phyloP scores from a whole-genome alignment of 2,888 invertebrate species.

The Disparrhopalites patrizii region DNA sequence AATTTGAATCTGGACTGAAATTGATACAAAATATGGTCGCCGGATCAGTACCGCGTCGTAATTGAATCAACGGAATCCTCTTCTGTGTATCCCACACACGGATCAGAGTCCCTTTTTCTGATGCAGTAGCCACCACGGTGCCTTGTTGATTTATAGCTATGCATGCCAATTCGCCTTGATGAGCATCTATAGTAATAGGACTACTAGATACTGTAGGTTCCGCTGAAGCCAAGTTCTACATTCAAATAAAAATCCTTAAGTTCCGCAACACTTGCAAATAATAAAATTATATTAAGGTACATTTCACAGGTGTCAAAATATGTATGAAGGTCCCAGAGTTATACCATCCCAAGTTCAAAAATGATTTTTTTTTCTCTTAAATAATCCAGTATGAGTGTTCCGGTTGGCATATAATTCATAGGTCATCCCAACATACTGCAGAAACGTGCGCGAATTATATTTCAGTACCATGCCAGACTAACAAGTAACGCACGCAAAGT shows the following conservation, averaged over 20 bases:
- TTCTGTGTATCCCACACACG: slow-evolving; percentile 73
- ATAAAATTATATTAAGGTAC: too few relatives aligned
- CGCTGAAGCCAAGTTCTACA: slow-evolving; percentile 62
- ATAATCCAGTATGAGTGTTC: too few relatives aligned
- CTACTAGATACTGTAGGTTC: slow-evolving; percentile 65
- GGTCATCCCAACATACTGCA: too few relatives aligned
- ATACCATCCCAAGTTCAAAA: too few relatives aligned
- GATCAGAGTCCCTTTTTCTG: slow-evolving; percentile 73
- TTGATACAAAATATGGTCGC: slow-evolving; percentile 75
- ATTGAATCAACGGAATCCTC: slow-evolving; percentile 64
- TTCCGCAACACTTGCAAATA: too few relatives aligned
- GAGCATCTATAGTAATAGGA: slow-evolving; percentile 69
- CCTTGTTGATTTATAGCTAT: slow-evolving; percentile 73
- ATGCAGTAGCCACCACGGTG: slow-evolving; percentile 77
- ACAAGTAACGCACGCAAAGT: too few relatives aligned
- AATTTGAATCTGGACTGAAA: slow-evolving; percentile 70
- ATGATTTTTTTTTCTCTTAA: too few relatives aligned
- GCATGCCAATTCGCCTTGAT: slow-evolving; percentile 71
- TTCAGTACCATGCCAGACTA: too few relatives aligned
- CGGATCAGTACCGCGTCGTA: slow-evolving; percentile 74
- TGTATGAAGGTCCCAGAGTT: too few relatives aligned
- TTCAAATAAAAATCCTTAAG: not conserved
- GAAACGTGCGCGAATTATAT: too few relatives aligned
- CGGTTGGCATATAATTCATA: too few relatives aligned
- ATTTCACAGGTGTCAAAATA: too few relatives aligned